phyloP scores from a whole-genome alignment of 2,888 invertebrate species.

The Cheilosia grossa region DNA sequence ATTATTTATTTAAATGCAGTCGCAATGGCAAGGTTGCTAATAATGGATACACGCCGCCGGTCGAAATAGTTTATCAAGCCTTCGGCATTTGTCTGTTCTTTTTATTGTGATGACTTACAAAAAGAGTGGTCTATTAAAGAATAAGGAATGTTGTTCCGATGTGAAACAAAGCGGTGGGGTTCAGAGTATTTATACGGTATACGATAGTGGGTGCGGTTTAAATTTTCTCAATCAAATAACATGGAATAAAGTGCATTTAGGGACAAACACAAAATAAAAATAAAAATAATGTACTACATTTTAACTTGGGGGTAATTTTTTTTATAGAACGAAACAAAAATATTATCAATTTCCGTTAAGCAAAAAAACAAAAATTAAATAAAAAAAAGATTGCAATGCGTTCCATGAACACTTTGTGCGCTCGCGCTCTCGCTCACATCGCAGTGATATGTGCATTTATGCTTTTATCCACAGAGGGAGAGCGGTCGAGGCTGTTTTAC shows the following conservation, averaged over 20 bases:
- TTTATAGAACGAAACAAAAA: background rate
- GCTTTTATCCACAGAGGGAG: conserved; percentile 8
- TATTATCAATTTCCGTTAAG: background rate
- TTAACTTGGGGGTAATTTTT: conserved; percentile 23
- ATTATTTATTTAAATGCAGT: conserved; percentile 19
- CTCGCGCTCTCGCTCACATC: conserved; percentile 32
- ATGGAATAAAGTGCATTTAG: conserved; percentile 14
- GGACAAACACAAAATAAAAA: conserved; percentile 11
- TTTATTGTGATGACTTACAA: background rate
- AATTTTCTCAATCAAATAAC: conserved; percentile 18
- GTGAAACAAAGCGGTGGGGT: conserved; percentile 44
- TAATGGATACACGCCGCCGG: background rate
- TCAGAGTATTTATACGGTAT: background rate
- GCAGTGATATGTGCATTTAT: conserved; percentile 18
- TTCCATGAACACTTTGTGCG: conserved; percentile 54
- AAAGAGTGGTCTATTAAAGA: conserved; percentile 4
- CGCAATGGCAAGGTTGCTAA: conserved; percentile 25
- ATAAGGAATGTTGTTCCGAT: conserved; percentile 45
- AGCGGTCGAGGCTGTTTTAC: background rate
- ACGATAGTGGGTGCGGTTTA: background rate
- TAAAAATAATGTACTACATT: conserved; percentile 25
- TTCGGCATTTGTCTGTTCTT: background rate
- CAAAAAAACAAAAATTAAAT: conserved; percentile 21
- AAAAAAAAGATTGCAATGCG: conserved; percentile 53
- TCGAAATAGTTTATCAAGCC: background rate